phyloP scores from a whole-genome alignment of 1,140 invertebrate genomes.

The Drosophila melanica region DNA sequence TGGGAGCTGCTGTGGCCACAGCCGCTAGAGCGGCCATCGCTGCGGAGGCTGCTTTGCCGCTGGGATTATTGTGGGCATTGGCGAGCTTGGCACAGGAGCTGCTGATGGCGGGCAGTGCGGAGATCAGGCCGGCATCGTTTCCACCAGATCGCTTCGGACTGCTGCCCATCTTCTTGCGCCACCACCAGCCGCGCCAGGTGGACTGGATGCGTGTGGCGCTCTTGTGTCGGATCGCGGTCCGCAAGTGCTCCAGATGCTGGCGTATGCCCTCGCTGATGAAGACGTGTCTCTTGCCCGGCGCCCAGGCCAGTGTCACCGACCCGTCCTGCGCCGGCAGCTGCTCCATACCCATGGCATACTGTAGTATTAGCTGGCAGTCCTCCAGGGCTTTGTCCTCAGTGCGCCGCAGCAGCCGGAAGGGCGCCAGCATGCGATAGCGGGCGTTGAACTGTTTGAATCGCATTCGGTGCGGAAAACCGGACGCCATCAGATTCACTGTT shows the following conservation, averaged over 20 bases:
- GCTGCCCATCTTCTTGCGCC: constrained; percentile 89
- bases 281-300: constrained; percentile 95
- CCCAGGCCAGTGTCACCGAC: constrained; percentile 85
- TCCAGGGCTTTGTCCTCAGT: constrained; percentile 92
- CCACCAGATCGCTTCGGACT: constrained; percentile 42
- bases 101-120: constrained; percentile 24
- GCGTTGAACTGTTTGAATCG: constrained; percentile 96
- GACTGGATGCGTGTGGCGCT: constrained; percentile 92
- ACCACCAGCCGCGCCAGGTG: constrained; percentile 92
- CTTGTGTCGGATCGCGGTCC: constrained; percentile 90
- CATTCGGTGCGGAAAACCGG: constrained; percentile 96
- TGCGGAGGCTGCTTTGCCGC: constrained; percentile 51
- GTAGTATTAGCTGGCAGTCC: constrained; percentile 91
- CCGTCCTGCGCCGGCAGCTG: constrained; percentile 83
- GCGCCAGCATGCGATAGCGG: constrained; percentile 92
- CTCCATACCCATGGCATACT: constrained; percentile 86
- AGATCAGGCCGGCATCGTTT: constrained; percentile 22
- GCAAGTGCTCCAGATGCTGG: constrained; percentile 92
- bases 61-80: constrained; percentile 44
- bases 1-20: constrained; percentile 61
- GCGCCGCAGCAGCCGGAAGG: constrained; percentile 89
- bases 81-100: constrained; percentile 37
- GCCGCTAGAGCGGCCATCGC: constrained; percentile 62
- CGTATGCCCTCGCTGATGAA: constrained; percentile 97
- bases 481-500: constrained; percentile 97